Evolutionary conservation across 2,797 vertebrate species (phyloP), one percentile per base, ranked within the genome.

Genomic region (Hafferia zeledoni): DNA sequence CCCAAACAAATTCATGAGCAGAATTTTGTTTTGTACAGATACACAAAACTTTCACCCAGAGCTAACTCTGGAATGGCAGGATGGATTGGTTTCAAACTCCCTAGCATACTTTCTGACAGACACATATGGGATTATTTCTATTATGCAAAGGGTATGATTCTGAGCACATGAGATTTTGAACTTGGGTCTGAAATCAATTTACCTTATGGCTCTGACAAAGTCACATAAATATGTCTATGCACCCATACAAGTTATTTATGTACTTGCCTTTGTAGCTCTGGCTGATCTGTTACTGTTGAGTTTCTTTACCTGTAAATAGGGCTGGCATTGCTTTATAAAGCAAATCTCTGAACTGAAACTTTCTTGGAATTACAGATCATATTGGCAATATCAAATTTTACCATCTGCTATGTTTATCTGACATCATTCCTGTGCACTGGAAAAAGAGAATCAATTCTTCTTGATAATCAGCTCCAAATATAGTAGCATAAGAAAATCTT

Each of bases 41-140:
- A 55, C 25, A 41, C 28, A 68, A 30, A 74, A 75, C 47, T 92
- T 94, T 83, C 69, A 89, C 69, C 50, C 82, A 44, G 79, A 94
- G 23, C 50, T 91, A 81, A 25, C 53, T 96, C 61, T n/a, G 72
- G 64, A 94, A 79, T 70, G 63, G 69, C 79, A 88, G 64, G 33
- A 95, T 91, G 89, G 84, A 91, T 88, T 76, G 90, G 47, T 68
- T 92, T 94, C 89, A 92, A 91, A 52, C 55, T 91, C 71, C 75
- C 63, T 71, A 86, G 44, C 56, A 44, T 0, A 3, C 6, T 91
- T 92, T 72, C 83, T 93, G 94, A 88, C 81, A 93, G 83, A 91
- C 33, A 82, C 84, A 89, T 78, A 82, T 65, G 80, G 79, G 59
- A 85, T 67, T 78, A 52, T 78, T 85, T 93, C 76, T 69, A 33